These are phyloP conservation scores for Conomelus anceps DNA, from an alignment of 2,888 invertebrate genomes.

Conservation along the genomic window DNA sequence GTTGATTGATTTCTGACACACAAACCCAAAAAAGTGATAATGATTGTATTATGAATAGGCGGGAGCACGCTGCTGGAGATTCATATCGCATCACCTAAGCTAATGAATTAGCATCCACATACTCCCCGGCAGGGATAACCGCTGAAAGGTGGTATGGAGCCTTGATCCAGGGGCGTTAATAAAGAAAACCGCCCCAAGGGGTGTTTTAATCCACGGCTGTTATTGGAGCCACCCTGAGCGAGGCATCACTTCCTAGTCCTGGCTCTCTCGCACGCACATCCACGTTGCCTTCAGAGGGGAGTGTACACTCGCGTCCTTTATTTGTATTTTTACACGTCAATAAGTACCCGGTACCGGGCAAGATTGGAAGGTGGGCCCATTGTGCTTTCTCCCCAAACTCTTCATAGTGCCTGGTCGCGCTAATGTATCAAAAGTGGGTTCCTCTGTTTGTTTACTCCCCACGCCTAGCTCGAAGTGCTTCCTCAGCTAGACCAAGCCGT, in stretches of 20 bases:
- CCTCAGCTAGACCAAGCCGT: too few species aligned
- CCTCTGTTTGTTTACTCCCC: background rate
- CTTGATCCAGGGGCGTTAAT: background rate
- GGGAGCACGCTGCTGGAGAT: background rate
- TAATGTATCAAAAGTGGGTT: background rate
- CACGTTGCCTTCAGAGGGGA: background rate
- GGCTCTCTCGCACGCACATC: slow-evolving; percentile 24
- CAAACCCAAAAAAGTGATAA: background rate
- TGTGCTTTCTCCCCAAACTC: background rate
- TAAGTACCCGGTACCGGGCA: slow-evolving; percentile 10
- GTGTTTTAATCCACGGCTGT: slow-evolving; percentile 18
- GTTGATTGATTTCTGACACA: background rate
- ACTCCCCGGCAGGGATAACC: background rate
- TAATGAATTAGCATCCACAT: background rate
- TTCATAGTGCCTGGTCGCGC: background rate
- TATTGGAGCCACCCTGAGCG: slow-evolving; percentile 25
- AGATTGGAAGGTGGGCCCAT: background rate
- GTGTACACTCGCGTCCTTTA: slow-evolving; percentile 16
- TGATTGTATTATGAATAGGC: background rate
- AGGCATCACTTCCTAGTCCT: slow-evolving; percentile 17
- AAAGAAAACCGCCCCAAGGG: background rate
- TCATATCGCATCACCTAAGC: background rate
- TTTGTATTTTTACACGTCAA: slow-evolving; percentile 26
- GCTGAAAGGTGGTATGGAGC: background rate
- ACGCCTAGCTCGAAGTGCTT: background rate